These are phyloP conservation scores for Aphyosemion australe DNA, from an alignment of 2,113 vertebrate species.

Conservation along the genomic window DNA sequence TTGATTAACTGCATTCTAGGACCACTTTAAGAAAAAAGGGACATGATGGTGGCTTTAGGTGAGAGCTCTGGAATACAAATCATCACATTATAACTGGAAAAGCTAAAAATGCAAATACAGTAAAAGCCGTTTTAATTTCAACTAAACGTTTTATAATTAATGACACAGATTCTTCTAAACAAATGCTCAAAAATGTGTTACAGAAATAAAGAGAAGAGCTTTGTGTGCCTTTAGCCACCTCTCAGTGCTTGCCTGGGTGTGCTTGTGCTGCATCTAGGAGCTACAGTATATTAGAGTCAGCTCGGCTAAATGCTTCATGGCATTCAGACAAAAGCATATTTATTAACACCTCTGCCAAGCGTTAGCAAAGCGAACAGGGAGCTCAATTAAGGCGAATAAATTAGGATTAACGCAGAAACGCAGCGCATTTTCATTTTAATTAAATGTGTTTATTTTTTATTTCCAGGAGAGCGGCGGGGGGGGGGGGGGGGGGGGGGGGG, in stretches of 20 bases:
- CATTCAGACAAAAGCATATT: slow-evolving; percentile 74
- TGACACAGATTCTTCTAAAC: no score
- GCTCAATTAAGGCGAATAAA: slow-evolving; percentile 79
- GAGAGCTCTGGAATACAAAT: no score
- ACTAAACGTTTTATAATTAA: no score
- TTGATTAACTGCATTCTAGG: no score
- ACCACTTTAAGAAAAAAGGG: no score
- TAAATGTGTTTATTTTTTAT: slow-evolving; percentile 82
- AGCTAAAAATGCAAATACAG: no score
- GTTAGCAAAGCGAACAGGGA: slow-evolving; percentile 69
- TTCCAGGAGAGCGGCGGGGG: slow-evolving; percentile 46
- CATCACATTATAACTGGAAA: no score
- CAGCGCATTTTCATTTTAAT: slow-evolving; percentile 77
- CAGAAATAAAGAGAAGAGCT: no score
- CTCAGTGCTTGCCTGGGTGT: slow-evolving; percentile 2
- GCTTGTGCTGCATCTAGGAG: slow-evolving; percentile 25
- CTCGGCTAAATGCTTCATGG: slow-evolving; percentile 73
- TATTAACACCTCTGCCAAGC: slow-evolving; percentile 72
- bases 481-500: not conserved
- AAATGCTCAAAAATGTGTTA: no score
- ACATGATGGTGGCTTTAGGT: no score
- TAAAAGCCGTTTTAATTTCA: no score
- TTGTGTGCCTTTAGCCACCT: not conserved
- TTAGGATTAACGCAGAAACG: slow-evolving; percentile 80
- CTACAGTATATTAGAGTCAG: slow-evolving; percentile 65